Conservation (phyloP, 2,888 invertebrate species). For the Strigamia maritima region DNA sequence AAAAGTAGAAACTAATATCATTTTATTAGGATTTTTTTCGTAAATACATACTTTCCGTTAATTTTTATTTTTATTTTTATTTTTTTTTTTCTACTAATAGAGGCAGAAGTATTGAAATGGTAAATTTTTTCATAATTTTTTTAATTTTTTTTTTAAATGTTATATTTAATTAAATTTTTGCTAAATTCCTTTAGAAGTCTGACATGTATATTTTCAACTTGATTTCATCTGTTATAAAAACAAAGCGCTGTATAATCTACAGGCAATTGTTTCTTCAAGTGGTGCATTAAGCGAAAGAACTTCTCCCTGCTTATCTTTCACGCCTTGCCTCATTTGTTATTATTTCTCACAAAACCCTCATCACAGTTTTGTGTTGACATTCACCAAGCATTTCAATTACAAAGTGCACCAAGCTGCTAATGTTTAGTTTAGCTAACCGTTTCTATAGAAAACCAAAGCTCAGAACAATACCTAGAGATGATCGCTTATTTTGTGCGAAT, state of each 20-base stretch:
- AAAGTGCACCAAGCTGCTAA: constrained; percentile 30
- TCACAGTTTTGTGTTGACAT: constrained; percentile 23
- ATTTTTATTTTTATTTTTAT: neutral
- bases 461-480: neutral
- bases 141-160: neutral
- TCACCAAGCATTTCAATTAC: constrained; percentile 13
- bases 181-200: neutral
- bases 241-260: neutral
- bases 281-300: constrained; percentile 25
- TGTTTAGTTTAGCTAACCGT: constrained; percentile 32
- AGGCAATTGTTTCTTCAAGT: constrained; percentile 26
- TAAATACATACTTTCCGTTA: neutral
- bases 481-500: constrained; percentile 1
- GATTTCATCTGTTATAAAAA: neutral
- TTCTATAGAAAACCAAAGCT: constrained; percentile 15
- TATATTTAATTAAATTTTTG: neutral
- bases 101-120: neutral
- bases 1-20: neutral
- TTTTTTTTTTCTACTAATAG: neutral
- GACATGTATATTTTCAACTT: neutral
- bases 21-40: neutral
- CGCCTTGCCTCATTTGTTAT: constrained; percentile 34
- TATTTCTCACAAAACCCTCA: constrained; percentile 32
- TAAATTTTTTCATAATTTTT: neutral
- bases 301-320: constrained; percentile 28